Percentiles rank a stretch among this genome's conserved stretches.
Evolutionary conservation across 2,888 invertebrate genomes (phyloP).

Genomic region (Cryptophagus acutangulus): DNA sequence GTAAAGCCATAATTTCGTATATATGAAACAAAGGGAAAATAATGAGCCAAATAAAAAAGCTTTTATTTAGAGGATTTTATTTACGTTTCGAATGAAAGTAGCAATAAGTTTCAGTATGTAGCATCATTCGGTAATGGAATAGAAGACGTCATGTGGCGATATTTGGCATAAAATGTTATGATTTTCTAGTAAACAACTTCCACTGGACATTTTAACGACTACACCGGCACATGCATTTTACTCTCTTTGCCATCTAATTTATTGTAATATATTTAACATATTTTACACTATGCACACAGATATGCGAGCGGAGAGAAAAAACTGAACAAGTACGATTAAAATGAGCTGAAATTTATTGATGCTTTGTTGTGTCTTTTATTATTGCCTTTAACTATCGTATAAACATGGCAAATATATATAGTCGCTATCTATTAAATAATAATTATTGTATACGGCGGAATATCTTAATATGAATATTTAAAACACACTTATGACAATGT

Average conservation of each 20-base stretch:
- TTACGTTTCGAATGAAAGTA: constrained; percentile 20
- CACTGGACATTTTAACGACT: constrained; percentile 31
- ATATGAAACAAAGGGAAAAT: background rate
- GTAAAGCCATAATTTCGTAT: background rate
- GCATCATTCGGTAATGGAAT: constrained; percentile 26
- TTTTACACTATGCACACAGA: too few species aligned
- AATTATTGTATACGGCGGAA: too few species aligned
- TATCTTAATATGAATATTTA: too few species aligned
- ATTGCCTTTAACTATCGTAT: background rate
- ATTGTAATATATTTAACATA: background rate
- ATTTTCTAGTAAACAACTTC: constrained; percentile 34
- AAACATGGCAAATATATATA: too few species aligned
- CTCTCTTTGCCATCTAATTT: background rate
- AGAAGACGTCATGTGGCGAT: constrained; percentile 31
- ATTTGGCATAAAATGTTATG: constrained; percentile 37
- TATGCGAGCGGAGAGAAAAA: too few species aligned
- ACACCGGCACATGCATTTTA: constrained; percentile 22
- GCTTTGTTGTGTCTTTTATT: background rate
- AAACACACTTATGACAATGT: too few species aligned
- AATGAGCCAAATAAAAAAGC: background rate
- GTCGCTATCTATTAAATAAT: too few species aligned
- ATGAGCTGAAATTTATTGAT: background rate
- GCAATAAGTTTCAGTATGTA: constrained; percentile 28
- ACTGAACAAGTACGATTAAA: background rate
- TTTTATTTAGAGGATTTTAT: background rate